phyloP scores from a whole-genome alignment of 2,888 invertebrate species.

The Drymonia ruficornis region DNA sequence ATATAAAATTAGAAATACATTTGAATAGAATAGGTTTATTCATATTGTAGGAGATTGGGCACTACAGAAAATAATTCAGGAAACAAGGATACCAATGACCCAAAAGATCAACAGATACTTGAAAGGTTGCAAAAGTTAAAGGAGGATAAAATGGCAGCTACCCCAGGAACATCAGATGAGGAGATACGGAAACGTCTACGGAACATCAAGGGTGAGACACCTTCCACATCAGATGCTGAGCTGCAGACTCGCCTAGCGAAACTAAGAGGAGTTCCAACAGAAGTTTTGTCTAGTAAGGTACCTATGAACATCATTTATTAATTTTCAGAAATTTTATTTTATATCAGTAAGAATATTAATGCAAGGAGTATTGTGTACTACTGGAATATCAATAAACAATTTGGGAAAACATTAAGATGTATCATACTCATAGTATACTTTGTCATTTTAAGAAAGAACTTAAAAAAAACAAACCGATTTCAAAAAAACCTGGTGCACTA shows the following conservation, averaged over 20 bases:
- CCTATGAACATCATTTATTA: slow-evolving; percentile 13
- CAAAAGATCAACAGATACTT: slow-evolving; percentile 86
- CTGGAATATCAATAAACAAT: no score
- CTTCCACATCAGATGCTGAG: slow-evolving; percentile 86
- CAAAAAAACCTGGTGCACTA: no score
- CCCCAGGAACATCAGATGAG: slow-evolving; percentile 42
- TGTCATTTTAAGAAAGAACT: no score
- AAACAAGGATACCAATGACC: slow-evolving; percentile 55
- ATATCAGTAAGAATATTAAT: no score
- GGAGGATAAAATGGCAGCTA: slow-evolving; percentile 69
- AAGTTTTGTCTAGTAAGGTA: slow-evolving; percentile 55
- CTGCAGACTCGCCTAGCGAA: slow-evolving; percentile 87
- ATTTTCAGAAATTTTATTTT: no score
- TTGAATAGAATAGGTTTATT: not conserved
- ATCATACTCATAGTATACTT: no score
- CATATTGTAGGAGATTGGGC: slow-evolving; percentile 25
- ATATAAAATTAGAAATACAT: no score
- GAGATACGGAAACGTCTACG: slow-evolving; percentile 62
- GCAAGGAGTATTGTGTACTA: no score
- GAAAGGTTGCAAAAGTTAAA: slow-evolving; percentile 89
- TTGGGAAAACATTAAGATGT: no score
- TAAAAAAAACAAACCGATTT: no score
- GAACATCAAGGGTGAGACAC: slow-evolving; percentile 61
- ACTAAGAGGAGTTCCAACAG: slow-evolving; percentile 85
- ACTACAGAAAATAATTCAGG: slow-evolving; percentile 13